Conservation (phyloP, 2,797 vertebrate genomes). For the Gorsachius magnificus region DNA sequence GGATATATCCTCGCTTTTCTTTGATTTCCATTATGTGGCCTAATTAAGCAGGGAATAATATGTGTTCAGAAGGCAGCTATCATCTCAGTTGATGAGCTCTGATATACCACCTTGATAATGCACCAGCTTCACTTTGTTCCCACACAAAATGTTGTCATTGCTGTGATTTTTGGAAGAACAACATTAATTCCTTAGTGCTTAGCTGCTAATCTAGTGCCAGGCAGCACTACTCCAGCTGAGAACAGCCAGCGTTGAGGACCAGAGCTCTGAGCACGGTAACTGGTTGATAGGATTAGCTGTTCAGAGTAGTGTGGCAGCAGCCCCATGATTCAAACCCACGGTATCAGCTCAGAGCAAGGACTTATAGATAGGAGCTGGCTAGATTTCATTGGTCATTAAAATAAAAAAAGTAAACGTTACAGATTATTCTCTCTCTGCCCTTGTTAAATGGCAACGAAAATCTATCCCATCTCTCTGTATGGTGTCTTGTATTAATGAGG, state of each 20-base stretch:
- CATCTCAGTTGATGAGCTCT: background rate
- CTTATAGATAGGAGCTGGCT: background rate
- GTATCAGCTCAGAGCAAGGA: background rate
- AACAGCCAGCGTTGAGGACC: background rate
- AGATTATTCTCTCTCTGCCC: conserved; percentile 42
- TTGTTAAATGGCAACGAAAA: conserved; percentile 61
- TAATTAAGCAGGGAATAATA: background rate
- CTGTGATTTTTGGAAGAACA: background rate
- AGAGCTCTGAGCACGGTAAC: background rate
- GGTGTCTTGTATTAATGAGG: conserved; percentile 72
- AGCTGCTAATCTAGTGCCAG: background rate
- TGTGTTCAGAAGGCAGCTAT: background rate
- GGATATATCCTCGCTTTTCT: background rate
- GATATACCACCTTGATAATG: background rate
- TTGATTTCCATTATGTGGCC: background rate
- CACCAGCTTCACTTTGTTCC: background rate
- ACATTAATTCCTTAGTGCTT: background rate
- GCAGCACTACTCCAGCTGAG: background rate
- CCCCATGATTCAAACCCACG: background rate
- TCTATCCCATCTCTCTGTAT: conserved; percentile 43
- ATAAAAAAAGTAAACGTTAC: conserved; percentile 22
- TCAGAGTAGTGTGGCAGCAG: background rate
- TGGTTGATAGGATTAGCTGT: conserved; percentile 6
- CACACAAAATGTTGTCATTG: background rate
- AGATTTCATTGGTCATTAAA: conserved; percentile 28